Base-by-base conservation (phyloP, 2,888 invertebrate species). In the Caenorhabditis panamensis region DNA sequence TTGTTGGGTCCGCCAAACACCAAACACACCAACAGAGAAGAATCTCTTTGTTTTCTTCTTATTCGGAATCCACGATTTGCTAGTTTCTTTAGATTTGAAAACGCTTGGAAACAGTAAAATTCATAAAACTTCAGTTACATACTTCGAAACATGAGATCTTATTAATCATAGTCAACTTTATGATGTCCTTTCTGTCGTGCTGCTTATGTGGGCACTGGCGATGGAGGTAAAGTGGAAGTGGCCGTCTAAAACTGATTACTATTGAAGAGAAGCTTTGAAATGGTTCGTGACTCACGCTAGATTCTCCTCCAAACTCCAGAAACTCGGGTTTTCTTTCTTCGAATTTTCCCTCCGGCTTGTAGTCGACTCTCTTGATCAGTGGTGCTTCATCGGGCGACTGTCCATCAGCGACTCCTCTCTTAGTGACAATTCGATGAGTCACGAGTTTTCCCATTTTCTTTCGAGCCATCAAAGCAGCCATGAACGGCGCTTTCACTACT, bases 21-120 rank as follows among this genome's bases (percentile, higher is more conserved):
- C 9, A 41, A 59, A 59, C 47, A 67, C 44, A 41, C 44, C 56
- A 47, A 68, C n/a, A n/a, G n/a, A n/a, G n/a, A n/a, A n/a, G n/a
- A 68, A 68, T 68, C 68, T 67, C 67, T 68, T 68, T 59, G 68
- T 68, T 59, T 58, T 59, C 58, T 47, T 11, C n/a, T 18, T 28
- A 31, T 31, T 18, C n/a, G 31, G n/a, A 24, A 24, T n/a, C n/a
- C n/a, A n/a, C n/a, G n/a, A n/a, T n/a, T n/a, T n/a, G n/a, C n/a
- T n/a, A n/a, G n/a, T n/a, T n/a, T n/a, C n/a, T n/a, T n/a, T n/a
- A n/a, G n/a, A n/a, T n/a, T n/a, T n/a, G n/a, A n/a, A n/a, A n/a
- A n/a, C n/a, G n/a, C n/a, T n/a, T n/a, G n/a, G n/a, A n/a, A n/a
- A n/a, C n/a, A n/a, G n/a, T n/a, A n/a, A n/a, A n/a, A n/a, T n/a